Conservation (phyloP, 2,888 invertebrate species). For the Isoperla grammatica region DNA sequence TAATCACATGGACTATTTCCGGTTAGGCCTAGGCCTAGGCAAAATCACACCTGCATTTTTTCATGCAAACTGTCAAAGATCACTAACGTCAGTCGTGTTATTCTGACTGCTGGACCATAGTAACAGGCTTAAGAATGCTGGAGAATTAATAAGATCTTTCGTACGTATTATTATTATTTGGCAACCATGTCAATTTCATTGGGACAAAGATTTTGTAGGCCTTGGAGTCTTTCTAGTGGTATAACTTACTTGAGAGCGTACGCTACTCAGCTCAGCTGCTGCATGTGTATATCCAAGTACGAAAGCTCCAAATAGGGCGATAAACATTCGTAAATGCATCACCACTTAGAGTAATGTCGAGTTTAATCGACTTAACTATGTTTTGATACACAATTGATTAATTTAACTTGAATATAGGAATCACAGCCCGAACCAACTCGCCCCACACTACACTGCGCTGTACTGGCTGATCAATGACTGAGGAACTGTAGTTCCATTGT, state of each 20-base stretch:
- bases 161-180: neutral
- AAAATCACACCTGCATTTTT: slow-evolving; percentile 24
- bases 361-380: slow-evolving; percentile 27
- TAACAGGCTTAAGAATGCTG: neutral
- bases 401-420: slow-evolving; percentile 13
- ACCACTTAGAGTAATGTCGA: slow-evolving; percentile 45
- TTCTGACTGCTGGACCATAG: neutral
- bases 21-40: neutral
- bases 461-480: slow-evolving; percentile 13
- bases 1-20: slow-evolving; percentile 21
- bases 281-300: slow-evolving; percentile 67
- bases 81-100: neutral
- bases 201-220: slow-evolving; percentile 10
- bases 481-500: neutral
- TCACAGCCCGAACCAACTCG: slow-evolving; percentile 21
- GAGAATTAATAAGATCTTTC: neutral
- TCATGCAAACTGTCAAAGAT: slow-evolving; percentile 20
- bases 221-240: slow-evolving; percentile 23
- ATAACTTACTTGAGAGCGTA: slow-evolving; percentile 27
- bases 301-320: slow-evolving; percentile 66
- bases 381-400: slow-evolving; percentile 27
- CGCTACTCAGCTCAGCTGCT: slow-evolving; percentile 59
- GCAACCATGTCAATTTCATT: slow-evolving; percentile 24
- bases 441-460: slow-evolving; percentile 25
- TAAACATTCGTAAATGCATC: slow-evolving; percentile 73